A percentile compares a stretch with the other conserved stretches of the same genome.
These are phyloP conservation scores for Sorex araneus DNA, from an alignment of 2,113 vertebrate species.

Conservation along the genomic window DNA sequence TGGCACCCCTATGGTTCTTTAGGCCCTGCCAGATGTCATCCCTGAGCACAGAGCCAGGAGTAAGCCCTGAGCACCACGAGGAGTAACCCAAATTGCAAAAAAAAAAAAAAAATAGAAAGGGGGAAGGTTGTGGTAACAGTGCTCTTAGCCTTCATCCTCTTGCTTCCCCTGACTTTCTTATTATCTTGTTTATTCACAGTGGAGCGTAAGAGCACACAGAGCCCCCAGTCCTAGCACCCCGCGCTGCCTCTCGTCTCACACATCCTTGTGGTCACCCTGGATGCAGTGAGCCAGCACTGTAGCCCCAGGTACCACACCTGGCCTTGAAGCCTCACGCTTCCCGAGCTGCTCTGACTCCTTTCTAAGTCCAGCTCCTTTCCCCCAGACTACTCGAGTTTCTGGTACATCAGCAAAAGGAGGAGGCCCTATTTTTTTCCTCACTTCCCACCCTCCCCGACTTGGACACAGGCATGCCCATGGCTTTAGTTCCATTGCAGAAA, in stretches of 20 bases:
- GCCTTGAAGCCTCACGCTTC: accelerated
- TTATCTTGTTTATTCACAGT: not conserved
- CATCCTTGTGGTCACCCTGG: too few species aligned
- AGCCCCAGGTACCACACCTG: not conserved
- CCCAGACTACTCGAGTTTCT: too few species aligned
- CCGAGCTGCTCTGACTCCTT: not conserved
- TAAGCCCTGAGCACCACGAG: too few species aligned
- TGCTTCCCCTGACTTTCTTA: not conserved
- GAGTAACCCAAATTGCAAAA: too few species aligned
- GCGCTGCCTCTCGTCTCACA: not conserved
- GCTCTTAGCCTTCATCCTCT: not conserved
- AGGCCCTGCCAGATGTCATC: too few species aligned
- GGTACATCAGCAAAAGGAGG: too few species aligned
- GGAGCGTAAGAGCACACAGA: not conserved
- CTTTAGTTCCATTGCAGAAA: not conserved
- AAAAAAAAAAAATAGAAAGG: too few species aligned
- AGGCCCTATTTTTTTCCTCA: not conserved
- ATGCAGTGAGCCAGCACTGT: too few species aligned
- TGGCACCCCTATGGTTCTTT: too few species aligned
- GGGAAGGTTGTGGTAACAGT: not conserved
- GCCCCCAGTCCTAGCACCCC: not conserved
- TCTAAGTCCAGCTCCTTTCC: not conserved
- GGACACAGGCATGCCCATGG: too few species aligned
- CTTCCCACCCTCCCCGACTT: not conserved
- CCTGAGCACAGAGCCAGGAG: too few species aligned